These are phyloP conservation scores for Spondyliosoma cantharus DNA, from an alignment of 2,797 vertebrate genomes.

Conservation along the genomic window DNA sequence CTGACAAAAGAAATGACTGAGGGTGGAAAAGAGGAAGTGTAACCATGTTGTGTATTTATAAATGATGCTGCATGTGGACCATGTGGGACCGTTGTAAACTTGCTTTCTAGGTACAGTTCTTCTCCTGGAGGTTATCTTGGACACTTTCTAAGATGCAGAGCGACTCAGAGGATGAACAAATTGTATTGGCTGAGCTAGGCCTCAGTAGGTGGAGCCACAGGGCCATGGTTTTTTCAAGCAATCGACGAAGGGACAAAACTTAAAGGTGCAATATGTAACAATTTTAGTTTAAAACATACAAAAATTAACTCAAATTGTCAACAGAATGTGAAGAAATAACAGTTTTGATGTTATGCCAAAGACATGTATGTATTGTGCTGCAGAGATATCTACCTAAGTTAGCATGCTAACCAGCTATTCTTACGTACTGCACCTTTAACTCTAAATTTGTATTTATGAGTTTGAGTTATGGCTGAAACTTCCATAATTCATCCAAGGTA, in stretches of 20 bases:
- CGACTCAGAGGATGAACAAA: neutral
- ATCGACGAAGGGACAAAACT: neutral
- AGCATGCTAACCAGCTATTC: too few relatives aligned
- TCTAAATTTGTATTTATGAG: too few relatives aligned
- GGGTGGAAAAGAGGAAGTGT: conserved; percentile 9
- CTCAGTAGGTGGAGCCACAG: neutral
- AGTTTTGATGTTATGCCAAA: too few relatives aligned
- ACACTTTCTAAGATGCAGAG: neutral
- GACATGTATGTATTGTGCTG: too few relatives aligned
- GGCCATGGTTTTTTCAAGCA: neutral
- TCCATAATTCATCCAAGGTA: too few relatives aligned
- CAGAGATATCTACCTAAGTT: too few relatives aligned
- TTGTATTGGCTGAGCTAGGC: conserved; percentile 9
- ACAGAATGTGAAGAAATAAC: too few relatives aligned
- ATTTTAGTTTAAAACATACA: too few relatives aligned
- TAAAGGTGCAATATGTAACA: too few relatives aligned
- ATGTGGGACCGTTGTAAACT: neutral
- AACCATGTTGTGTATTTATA: conserved; percentile 29
- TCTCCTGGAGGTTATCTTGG: neutral
- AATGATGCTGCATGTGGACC: neutral
- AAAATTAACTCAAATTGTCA: too few relatives aligned
- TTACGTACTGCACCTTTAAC: too few relatives aligned
- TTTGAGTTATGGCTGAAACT: too few relatives aligned
- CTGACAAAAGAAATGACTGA: conserved; percentile 18
- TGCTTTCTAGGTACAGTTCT: conserved; percentile 16